Evolutionary conservation across 1,140 invertebrate species (phyloP).

Genomic region (Tetramorium simillimum): DNA sequence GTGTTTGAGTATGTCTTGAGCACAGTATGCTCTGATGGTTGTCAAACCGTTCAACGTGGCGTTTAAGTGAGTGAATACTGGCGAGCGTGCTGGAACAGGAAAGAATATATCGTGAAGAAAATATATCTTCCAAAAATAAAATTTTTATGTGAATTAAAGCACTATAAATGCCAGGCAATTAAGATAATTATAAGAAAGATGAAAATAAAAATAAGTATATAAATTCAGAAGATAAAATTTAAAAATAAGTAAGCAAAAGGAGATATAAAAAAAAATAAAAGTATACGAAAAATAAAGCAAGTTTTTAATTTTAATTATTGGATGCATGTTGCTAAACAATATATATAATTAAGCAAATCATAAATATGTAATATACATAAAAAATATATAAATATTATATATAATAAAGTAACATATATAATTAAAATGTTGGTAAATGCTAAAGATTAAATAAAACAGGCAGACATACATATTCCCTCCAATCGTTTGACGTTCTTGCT

Average conservation of each 20-base stretch:
- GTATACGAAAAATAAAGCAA: not conserved
- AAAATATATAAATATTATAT: no score
- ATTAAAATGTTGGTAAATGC: not conserved
- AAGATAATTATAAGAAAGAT: not conserved
- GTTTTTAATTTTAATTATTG: not conserved
- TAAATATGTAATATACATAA: not conserved
- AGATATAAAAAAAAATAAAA: not conserved
- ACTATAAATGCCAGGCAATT: slow-evolving; percentile 84
- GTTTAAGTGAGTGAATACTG: slow-evolving; percentile 95
- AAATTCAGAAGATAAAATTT: not conserved
- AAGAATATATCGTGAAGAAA: slow-evolving; percentile 79
- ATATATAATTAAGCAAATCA: not conserved
- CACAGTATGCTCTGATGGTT: slow-evolving; percentile 94
- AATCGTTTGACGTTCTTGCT: slow-evolving; percentile 94
- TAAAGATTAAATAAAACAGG: not conserved
- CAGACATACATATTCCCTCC: slow-evolving; percentile 91
- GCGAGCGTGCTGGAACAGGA: slow-evolving; percentile 88
- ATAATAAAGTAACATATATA: not conserved
- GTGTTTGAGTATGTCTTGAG: slow-evolving; percentile 91
- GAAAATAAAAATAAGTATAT: not conserved
- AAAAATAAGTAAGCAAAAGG: not conserved
- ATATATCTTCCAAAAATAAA: not conserved
- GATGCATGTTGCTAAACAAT: not conserved
- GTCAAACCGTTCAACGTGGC: slow-evolving; percentile 95
- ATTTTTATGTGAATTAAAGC: slow-evolving; percentile 85